These are phyloP conservation scores for Chaetorhynchus papuensis DNA, from an alignment of 2,113 vertebrate species.

Conservation along the genomic window DNA sequence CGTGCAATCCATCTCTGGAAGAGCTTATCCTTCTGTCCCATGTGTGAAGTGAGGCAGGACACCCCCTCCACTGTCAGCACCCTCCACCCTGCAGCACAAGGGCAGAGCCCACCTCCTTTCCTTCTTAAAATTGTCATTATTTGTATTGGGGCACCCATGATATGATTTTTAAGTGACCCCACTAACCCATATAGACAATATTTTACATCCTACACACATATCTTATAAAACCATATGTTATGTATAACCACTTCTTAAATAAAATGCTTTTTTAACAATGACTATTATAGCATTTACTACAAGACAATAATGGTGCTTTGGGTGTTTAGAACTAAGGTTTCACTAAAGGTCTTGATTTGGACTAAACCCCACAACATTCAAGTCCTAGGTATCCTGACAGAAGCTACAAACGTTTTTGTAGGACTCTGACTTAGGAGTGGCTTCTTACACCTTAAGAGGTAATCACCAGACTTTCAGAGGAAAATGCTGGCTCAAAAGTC, in stretches of 20 bases:
- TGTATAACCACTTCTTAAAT: neutral
- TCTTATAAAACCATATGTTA: neutral
- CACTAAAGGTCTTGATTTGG: neutral
- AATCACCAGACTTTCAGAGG: neutral
- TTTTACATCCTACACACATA: too few species aligned
- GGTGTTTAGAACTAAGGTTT: neutral
- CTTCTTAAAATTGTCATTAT: neutral
- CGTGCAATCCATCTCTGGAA: neutral
- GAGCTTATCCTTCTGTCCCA: neutral
- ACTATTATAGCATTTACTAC: neutral
- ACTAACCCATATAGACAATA: neutral
- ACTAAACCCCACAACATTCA: neutral
- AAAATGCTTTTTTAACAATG: neutral
- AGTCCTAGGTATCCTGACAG: neutral
- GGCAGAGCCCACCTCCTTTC: neutral
- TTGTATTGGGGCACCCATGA: neutral
- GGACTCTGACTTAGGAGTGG: neutral
- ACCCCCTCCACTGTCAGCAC: neutral
- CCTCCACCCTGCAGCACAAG: neutral
- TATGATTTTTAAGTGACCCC: accelerated
- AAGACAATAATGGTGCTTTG: accelerated
- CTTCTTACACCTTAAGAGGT: neutral
- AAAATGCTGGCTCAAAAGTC: neutral
- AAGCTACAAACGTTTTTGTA: neutral
- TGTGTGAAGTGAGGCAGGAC: neutral